Base-by-base conservation (phyloP, 1,140 invertebrate species). In the Nixonia krombeini region DNA sequence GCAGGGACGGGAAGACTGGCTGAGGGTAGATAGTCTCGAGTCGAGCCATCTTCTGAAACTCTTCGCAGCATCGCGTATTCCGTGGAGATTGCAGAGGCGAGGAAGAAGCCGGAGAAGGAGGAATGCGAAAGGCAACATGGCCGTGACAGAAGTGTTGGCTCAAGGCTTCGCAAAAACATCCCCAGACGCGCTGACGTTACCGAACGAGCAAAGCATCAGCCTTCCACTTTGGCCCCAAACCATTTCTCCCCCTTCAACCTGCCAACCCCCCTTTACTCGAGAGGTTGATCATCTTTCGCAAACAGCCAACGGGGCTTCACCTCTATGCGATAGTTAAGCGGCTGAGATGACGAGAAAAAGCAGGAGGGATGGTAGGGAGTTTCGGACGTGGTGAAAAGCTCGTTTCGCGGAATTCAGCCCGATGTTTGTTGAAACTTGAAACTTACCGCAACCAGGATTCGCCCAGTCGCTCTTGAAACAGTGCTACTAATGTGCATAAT, bases 191-290 rank as follows among this genome's bases (percentile, higher is more conserved):
- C 73, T 73, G 74, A 79, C 70, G 69, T 67, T 78, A 46, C 61
- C 40, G 47, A 71, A 62, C 65, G 68, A 74, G 69, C 77, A 74
- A 81, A 81, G 70, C 74, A 76, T 76, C 76, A 78, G 73, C 73
- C 76, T 73, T 62, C 61, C 67, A 76, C 75, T 74, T 51, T 33
- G 17, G 35, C 29, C 17, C 31, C 17, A 13, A 13, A 64, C 45
- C 58, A 70, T 57, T 72, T 76, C 72, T 71, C 68, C 61, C 62
- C 62, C 61, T 55, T 61, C 72, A 67, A 79, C 72, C 58, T 58
- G 42, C 33, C 58, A 58, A 68, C 57, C 47, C 57, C 47, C 52
- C 47, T 57, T 46, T 49, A 42, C 53, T 37, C 15, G 10, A 16
- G 10, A 28, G 65, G 51, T 74, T 69, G 74, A 82, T 81, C 78